phyloP scores from a whole-genome alignment of 1,140 invertebrate species.

The Eueides isabella region DNA sequence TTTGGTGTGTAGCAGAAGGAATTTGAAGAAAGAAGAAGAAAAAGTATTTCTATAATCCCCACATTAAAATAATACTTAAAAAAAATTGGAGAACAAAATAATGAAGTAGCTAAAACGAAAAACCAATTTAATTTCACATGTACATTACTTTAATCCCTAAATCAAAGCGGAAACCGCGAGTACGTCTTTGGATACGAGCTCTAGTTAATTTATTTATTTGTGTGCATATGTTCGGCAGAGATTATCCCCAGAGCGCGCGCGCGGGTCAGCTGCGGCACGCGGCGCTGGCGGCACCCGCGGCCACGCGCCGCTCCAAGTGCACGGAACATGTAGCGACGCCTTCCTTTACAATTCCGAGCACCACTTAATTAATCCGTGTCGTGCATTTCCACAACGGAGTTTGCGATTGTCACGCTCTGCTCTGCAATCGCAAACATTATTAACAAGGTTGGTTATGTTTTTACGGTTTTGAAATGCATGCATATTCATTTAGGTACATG shows the following conservation, averaged over 20 bases:
- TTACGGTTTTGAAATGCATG: not conserved
- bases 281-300: constrained; percentile 23
- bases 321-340: constrained; percentile 67
- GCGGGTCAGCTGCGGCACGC: constrained; percentile 43
- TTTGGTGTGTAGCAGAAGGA: too few species aligned
- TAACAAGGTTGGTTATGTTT: not conserved
- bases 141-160: constrained; percentile 57
- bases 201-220: constrained; percentile 79
- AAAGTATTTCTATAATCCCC: too few species aligned
- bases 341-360: constrained; percentile 61
- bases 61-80: not conserved
- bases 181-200: constrained; percentile 45
- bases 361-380: constrained; percentile 72
- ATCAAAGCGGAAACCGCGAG: constrained; percentile 43
- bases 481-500: not conserved
- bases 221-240: constrained; percentile 62
- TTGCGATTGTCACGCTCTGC: constrained; percentile 26
- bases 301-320: constrained; percentile 53
- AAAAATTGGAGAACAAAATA: not conserved
- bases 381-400: constrained; percentile 28
- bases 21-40: too few species aligned
- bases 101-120: not conserved
- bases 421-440: not conserved
- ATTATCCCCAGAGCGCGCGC: constrained; percentile 68
- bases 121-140: constrained; percentile 49